phyloP scores from a whole-genome alignment of 1,140 invertebrate genomes.

The Phymastichus coffea region DNA sequence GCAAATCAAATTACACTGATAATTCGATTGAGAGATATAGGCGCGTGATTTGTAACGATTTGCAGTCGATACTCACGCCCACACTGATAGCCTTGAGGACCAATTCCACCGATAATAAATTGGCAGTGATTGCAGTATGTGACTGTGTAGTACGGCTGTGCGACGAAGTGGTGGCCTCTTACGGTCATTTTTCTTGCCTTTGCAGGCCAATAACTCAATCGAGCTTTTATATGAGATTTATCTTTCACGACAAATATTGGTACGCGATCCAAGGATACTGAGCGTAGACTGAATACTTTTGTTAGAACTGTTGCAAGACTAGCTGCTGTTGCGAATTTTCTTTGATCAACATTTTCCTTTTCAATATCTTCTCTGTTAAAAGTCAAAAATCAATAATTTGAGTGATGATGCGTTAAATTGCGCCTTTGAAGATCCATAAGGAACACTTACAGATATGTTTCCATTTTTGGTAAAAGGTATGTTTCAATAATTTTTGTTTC shows the following conservation, averaged over 20 bases:
- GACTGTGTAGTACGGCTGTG: conserved; percentile 85
- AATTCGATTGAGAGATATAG: too few relatives aligned
- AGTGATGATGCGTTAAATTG: background rate
- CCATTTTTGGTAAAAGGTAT: conserved; percentile 72
- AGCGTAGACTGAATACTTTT: conserved; percentile 70
- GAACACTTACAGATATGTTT: conserved; percentile 67
- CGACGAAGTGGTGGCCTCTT: conserved; percentile 86
- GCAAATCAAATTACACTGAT: background rate
- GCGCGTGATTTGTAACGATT: too few relatives aligned
- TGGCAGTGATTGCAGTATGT: conserved; percentile 93
- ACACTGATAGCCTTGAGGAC: conserved; percentile 91
- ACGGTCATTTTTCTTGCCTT: conserved; percentile 76
- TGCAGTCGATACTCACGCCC: conserved; percentile 68
- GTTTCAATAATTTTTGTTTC: conserved; percentile 76
- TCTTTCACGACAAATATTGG: conserved; percentile 83
- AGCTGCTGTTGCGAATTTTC: conserved; percentile 71
- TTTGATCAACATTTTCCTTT: conserved; percentile 67
- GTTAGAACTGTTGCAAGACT: conserved; percentile 77
- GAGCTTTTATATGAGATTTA: conserved; percentile 71
- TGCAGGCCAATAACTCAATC: conserved; percentile 69
- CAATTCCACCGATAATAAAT: conserved; percentile 88
- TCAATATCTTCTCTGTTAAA: conserved; percentile 68
- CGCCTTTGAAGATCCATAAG: background rate
- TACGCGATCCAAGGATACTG: conserved; percentile 65
- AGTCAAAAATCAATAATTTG: conserved; percentile 24